Conservation (phyloP, 2,113 vertebrate species). For the Gavia stellata region DNA sequence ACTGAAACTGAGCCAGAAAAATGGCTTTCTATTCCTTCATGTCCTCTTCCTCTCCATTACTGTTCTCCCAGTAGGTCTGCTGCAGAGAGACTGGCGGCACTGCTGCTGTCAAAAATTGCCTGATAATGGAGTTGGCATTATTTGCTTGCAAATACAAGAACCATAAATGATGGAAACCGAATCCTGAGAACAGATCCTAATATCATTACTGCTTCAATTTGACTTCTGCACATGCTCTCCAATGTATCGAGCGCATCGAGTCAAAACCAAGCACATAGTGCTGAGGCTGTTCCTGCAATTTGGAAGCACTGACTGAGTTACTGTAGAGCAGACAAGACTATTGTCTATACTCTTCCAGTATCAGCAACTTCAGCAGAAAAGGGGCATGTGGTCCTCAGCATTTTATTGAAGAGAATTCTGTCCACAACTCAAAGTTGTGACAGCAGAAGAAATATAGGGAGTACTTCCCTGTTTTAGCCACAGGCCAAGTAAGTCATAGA, state of each 20-base stretch:
- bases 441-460: not conserved
- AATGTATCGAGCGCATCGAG: rapidly evolving
- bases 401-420: not conserved
- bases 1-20: not conserved
- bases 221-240: not conserved
- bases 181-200: not conserved
- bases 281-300: not conserved
- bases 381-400: not conserved
- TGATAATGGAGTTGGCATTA: not conserved
- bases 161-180: not conserved
- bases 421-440: not conserved
- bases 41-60: not conserved
- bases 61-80: not conserved
- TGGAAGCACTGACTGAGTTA: not conserved
- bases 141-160: not conserved
- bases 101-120: not conserved
- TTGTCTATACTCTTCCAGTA: not conserved
- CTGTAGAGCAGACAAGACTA: not conserved
- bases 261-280: not conserved
- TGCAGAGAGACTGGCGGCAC: not conserved
- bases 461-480: not conserved
- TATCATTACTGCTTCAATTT: rapidly evolving
- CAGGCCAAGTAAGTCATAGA: not conserved
- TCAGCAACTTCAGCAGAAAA: not conserved
- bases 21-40: not conserved